These are phyloP conservation scores for Chirona hameri DNA, from an alignment of 2,888 invertebrate species.

Conservation along the genomic window DNA sequence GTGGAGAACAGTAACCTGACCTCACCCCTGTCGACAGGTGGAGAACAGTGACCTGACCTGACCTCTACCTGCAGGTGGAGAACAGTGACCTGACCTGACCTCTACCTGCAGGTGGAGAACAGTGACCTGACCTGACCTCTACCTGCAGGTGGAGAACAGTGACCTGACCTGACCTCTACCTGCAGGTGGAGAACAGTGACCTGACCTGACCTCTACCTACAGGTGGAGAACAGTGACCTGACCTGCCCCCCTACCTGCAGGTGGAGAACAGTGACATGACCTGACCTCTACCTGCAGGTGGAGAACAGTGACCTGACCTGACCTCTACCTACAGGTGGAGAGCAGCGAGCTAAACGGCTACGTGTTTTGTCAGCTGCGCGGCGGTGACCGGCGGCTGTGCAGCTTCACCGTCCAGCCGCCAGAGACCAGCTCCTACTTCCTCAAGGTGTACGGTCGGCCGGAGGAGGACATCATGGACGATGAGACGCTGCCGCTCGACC, in stretches of 20 bases:
- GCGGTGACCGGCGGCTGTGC: constrained; percentile 42
- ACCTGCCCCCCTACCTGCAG: not conserved
- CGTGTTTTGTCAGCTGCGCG: constrained; percentile 44
- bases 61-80: no score
- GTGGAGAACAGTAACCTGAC: not conserved
- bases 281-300: not conserved
- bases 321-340: constrained; percentile 39
- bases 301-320: not conserved
- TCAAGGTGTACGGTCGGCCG: constrained; percentile 47
- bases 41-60: not conserved
- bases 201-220: not conserved
- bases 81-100: not conserved
- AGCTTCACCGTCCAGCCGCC: constrained; percentile 49
- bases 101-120: not conserved
- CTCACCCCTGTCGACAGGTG: not conserved
- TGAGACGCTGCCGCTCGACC: constrained; percentile 41
- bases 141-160: not conserved
- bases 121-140: not conserved
- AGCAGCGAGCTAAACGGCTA: constrained; percentile 43
- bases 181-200: not conserved
- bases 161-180: not conserved
- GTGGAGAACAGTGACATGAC: not conserved
- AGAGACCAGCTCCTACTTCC: constrained; percentile 47
- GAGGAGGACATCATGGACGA: constrained; percentile 43
- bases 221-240: not conserved